phyloP scores from a whole-genome alignment of 1,140 invertebrate genomes.

The Subanguina moxae region DNA sequence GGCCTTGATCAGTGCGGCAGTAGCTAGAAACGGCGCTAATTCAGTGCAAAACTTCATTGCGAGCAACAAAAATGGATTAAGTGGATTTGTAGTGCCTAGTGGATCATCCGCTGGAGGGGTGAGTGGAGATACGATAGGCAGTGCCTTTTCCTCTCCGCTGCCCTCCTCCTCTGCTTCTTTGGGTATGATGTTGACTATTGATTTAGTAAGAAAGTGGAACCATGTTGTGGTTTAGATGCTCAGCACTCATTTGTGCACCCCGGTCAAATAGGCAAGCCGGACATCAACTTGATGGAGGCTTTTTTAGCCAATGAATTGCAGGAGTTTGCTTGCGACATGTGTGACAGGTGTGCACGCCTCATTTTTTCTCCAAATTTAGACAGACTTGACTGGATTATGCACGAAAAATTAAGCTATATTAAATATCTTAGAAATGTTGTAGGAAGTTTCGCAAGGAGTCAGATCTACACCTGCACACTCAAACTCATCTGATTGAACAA shows the following conservation, averaged over 20 bases:
- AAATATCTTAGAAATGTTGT: conserved; percentile 48
- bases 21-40: neutral
- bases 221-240: too few relatives aligned
- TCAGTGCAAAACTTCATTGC: neutral
- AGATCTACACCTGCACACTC: conserved; percentile 49
- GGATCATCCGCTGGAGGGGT: too few relatives aligned
- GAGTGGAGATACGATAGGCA: too few relatives aligned
- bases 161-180: too few relatives aligned
- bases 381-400: too few relatives aligned
- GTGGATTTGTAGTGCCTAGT: too few relatives aligned
- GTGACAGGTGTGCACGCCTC: conserved; percentile 19
- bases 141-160: too few relatives aligned
- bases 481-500: conserved; percentile 55
- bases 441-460: conserved; percentile 52
- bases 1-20: neutral
- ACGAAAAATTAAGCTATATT: conserved; percentile 26
- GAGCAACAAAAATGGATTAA: too few relatives aligned
- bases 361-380: too few relatives aligned
- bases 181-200: too few relatives aligned
- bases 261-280: neutral
- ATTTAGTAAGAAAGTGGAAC: too few relatives aligned
- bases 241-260: neutral
- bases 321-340: conserved; percentile 45
- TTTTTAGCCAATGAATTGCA: conserved; percentile 33
- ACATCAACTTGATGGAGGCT: conserved; percentile 17